Conservation (phyloP, 2,113 vertebrate species). For the Raja brachyura region DNA sequence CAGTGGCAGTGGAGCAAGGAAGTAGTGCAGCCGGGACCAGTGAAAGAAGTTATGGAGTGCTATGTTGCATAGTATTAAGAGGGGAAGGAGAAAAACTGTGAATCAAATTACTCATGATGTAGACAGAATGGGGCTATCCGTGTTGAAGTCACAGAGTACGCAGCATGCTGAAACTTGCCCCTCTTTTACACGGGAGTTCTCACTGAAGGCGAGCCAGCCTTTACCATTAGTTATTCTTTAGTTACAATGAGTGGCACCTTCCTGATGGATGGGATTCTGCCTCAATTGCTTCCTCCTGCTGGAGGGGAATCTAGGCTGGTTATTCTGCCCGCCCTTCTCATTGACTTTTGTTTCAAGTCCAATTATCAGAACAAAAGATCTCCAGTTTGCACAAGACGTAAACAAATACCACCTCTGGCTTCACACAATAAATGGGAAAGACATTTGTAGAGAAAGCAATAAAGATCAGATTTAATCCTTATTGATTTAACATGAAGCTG, state of each 20-base stretch:
- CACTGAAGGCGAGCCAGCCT: neutral
- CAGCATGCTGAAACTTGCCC: neutral
- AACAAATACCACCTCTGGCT: neutral
- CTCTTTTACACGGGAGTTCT: neutral
- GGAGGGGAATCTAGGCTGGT: neutral
- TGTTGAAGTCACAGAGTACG: too few relatives aligned
- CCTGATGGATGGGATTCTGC: neutral
- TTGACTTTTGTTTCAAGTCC: neutral
- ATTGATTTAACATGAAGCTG: neutral
- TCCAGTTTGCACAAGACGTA: neutral
- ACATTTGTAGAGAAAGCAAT: neutral
- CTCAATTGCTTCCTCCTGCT: neutral
- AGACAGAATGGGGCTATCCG: neutral
- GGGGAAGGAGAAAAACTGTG: neutral
- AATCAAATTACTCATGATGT: neutral
- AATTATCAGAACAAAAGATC: neutral
- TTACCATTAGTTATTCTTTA: neutral
- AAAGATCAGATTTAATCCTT: neutral
- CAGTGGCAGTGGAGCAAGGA: neutral
- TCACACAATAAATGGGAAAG: neutral
- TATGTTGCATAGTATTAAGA: neutral
- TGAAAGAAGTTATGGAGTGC: neutral
- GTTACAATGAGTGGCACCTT: neutral
- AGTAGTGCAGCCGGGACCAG: neutral
- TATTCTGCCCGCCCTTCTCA: neutral